Evolutionary conservation across 2,888 invertebrate species (phyloP).

Genomic region (Spisula subtruncata): DNA sequence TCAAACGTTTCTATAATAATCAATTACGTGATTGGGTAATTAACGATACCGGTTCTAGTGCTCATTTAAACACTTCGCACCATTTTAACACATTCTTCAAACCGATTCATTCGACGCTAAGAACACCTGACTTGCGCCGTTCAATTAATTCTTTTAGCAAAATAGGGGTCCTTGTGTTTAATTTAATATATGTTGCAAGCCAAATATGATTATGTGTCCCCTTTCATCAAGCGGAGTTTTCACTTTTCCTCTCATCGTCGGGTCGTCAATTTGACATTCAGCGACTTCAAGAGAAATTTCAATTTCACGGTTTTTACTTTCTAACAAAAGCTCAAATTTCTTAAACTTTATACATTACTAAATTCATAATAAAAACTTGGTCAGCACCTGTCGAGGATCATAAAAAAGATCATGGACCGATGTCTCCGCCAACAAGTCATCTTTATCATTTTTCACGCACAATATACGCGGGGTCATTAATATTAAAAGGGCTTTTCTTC

Average conservation of each 20-base stretch:
- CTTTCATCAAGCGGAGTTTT: constrained; percentile 6
- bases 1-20: background rate
- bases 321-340: constrained; percentile 68
- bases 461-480: constrained; percentile 40
- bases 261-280: constrained; percentile 32
- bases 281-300: constrained; percentile 53
- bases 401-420: constrained; percentile 38
- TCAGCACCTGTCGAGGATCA: constrained; percentile 46
- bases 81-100: constrained; percentile 25
- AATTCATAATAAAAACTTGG: constrained; percentile 37
- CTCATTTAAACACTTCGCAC: constrained; percentile 4
- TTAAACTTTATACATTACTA: constrained; percentile 58
- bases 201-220: constrained; percentile 3
- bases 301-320: constrained; percentile 70
- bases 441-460: constrained; percentile 45
- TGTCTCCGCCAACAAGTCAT: constrained; percentile 41
- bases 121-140: background rate
- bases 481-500: constrained; percentile 26
- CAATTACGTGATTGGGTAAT: background rate
- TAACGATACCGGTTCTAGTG: background rate
- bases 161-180: constrained; percentile 12
- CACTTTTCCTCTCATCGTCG: background rate
- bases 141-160: background rate
- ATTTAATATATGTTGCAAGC: constrained; percentile 27
- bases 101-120: background rate